Base-by-base conservation (phyloP, 2,113 vertebrate genomes). In the Pseudopodoces humilis region DNA sequence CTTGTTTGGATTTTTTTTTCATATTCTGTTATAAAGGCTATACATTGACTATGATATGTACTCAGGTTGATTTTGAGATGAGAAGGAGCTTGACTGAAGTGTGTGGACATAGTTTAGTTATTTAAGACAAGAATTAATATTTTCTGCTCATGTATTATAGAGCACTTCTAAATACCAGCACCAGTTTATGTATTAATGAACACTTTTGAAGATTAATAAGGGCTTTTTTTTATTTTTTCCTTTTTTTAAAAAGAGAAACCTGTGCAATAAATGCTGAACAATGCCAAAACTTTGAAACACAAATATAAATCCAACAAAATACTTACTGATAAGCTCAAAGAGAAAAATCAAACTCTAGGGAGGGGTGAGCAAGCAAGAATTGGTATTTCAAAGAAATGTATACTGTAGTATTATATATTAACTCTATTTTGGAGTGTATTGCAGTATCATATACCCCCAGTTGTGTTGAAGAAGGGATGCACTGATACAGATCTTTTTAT, bases 141-240 rank as follows among this genome's bases (percentile, higher is more conserved):
- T 65, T 88, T 49, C 14, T 62, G 11, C 24, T 15, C 2, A 33
- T 15, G 6, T 47, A 33, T 43, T 83, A 72, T 49, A 24, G 47
- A 43, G 10, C 11, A 37, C 6, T 69, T 69, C 9, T 47, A 55
- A 86, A 22, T 74, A 33, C 13, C 39, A 19, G 7, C 16, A 33
- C 17, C 10, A 19, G 12, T 46, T 46, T 39, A 46, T 12, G 5
- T 49, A 28, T 62, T 63, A 84, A 30, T 41, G 19, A 68, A 35
- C 4, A 31, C 4, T 35, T 58, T 19, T 43, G 33, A 74, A 39
- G 39, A 72, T 20, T 47, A 16, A 18, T 53, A 41, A 62, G 4
- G 2, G 0, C 18, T 43, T 28, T 15, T 74, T 52, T 1, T 14
- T 75, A 50, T 70, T 0, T 31, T 33, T 37, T 1, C 17, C 49